Evolutionary conservation across 2,888 invertebrate species (phyloP), one percentile per base, ranked within the genome.

Genomic region (Oscheius onirici): DNA sequence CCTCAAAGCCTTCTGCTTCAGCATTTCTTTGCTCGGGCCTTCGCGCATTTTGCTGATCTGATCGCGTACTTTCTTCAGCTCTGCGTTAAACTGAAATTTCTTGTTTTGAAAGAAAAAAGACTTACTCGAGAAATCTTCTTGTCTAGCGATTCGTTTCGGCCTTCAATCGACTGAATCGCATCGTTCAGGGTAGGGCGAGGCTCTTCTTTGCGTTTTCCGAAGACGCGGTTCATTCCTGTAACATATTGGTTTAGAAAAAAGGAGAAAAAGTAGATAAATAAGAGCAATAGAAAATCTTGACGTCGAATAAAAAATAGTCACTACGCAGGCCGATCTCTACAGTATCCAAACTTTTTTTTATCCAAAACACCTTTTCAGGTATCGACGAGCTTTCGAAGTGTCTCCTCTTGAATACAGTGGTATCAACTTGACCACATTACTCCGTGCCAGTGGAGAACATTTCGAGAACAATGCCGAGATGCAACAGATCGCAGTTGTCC

Each of bases 11-110:
- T 97, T 97, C 84, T 96, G 95, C 90, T 97, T 99, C 0, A 99
- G 93, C 0, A 95, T 92, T 89, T 97, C 97, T 90, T 99, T 99
- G 0, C 95, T 94, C n/a, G 99, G 97, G 0, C 97, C 97, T 83
- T 99, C 97, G 72, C 97, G 92, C 97, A 99, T 97, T 89, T 97
- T 97, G 34, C 93, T 92, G 95, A 99, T 94, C 90, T 99, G 99
- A 86, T 97, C 97, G 87, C 95, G 94, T 86, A 95, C 95, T 90
- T 97, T 99, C 57, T 94, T 92, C 54, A 99, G 90, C 88, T 99
- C 99, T 65, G 91, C 91, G 81, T 96, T 96, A 63, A 71, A 76
- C 63, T 63, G 26, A 46, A 63, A 41, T n/a, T n/a, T n/a, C n/a
- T n/a, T n/a, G n/a, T n/a, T n/a, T n/a, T n/a, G n/a, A n/a, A n/a